Percentiles rank a stretch among this genome's conserved stretches.
phyloP scores from a whole-genome alignment of 1,140 invertebrate genomes.

The Anthonomus grandis region DNA sequence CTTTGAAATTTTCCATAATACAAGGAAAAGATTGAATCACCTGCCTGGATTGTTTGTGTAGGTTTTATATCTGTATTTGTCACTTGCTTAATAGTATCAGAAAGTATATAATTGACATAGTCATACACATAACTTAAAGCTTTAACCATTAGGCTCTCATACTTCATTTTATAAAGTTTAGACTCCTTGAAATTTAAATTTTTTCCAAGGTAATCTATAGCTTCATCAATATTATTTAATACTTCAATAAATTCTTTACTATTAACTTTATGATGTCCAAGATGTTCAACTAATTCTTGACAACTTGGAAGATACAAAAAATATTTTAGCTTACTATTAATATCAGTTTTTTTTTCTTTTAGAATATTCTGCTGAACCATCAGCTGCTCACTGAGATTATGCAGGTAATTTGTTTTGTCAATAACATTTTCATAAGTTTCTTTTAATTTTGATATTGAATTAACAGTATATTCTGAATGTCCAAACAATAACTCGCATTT shows the following conservation, averaged over 20 bases:
- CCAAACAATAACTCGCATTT: slow-evolving; percentile 63
- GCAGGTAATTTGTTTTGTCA: slow-evolving; percentile 85
- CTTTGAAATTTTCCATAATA: slow-evolving; percentile 95
- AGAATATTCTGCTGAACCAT: slow-evolving; percentile 83
- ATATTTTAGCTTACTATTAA: slow-evolving; percentile 76
- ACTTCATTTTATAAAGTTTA: slow-evolving; percentile 75
- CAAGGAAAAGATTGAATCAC: slow-evolving; percentile 80
- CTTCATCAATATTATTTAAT: slow-evolving; percentile 81
- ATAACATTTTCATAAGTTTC: slow-evolving; percentile 82
- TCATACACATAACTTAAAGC: slow-evolving; percentile 57
- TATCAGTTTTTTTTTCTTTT: slow-evolving; percentile 72
- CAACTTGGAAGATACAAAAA: slow-evolving; percentile 83
- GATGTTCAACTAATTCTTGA: slow-evolving; percentile 66
- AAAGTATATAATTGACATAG: slow-evolving; percentile 40
- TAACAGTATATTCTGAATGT: slow-evolving; percentile 67
- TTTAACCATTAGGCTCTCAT: slow-evolving; percentile 73
- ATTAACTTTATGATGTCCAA: slow-evolving; percentile 67
- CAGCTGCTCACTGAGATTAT: slow-evolving; percentile 85
- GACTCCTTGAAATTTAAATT: slow-evolving; percentile 72
- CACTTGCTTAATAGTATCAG: slow-evolving; percentile 73
- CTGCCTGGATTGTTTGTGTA: slow-evolving; percentile 32
- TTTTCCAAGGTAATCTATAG: slow-evolving; percentile 77
- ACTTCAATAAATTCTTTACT: slow-evolving; percentile 77
- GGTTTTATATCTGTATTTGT: slow-evolving; percentile 37
- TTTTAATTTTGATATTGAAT: slow-evolving; percentile 67